These are phyloP conservation scores for Pachyrhynchus sulphureomaculatus DNA, from an alignment of 1,140 invertebrate species.

Conservation along the genomic window DNA sequence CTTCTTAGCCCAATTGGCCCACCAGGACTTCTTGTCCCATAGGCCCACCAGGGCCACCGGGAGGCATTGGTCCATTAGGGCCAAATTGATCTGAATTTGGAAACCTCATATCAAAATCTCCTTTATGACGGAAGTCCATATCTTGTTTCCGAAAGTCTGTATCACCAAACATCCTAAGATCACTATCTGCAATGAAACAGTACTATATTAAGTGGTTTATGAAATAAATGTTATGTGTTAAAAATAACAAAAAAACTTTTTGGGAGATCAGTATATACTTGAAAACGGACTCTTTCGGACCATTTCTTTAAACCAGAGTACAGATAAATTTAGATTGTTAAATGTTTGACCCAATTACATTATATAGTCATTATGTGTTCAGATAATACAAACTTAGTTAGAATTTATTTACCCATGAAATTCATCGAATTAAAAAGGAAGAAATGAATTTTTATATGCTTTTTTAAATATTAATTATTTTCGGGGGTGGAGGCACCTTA, in stretches of 20 bases:
- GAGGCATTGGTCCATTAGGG: background rate
- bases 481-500: no score
- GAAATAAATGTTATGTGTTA: background rate
- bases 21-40: background rate
- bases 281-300: no score
- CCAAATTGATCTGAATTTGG: background rate
- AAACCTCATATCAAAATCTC: conserved; percentile 32
- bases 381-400: no score
- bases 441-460: no score
- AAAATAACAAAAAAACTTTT: background rate
- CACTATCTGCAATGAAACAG: conserved; percentile 23
- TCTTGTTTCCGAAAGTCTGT: conserved; percentile 34
- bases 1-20: background rate
- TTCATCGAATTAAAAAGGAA: no score
- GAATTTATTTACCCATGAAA: no score
- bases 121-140: conserved; percentile 32
- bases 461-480: no score
- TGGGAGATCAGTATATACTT: no score
- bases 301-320: no score
- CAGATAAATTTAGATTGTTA: no score
- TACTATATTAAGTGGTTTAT: background rate
- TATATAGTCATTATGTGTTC: no score
- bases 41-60: background rate
- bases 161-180: conserved; percentile 31
- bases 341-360: no score